A percentile compares a stretch with the other conserved stretches of the same genome.
phyloP scores from a whole-genome alignment of 2,797 vertebrate species.

The Erithacus rubecula region DNA sequence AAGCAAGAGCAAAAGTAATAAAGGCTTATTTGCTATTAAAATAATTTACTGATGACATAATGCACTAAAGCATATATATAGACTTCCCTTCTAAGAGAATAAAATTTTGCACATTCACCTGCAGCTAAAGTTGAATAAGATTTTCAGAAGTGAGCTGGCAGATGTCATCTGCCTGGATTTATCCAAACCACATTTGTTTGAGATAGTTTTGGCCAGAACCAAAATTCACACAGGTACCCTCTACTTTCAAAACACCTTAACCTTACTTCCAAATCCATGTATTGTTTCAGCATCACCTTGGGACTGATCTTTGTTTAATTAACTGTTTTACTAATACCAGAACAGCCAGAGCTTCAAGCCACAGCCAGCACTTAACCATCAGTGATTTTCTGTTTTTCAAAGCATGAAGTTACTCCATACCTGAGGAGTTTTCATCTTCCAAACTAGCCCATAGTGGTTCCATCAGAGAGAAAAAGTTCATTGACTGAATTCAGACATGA shows the following conservation, averaged over 20 bases:
- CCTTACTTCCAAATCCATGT: background rate
- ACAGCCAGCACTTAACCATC: background rate
- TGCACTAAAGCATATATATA: accelerated
- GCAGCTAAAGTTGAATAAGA: background rate
- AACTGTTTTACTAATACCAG: background rate
- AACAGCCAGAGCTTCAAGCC: background rate
- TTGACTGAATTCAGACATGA: background rate
- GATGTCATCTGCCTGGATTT: background rate
- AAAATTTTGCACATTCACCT: background rate
- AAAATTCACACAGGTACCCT: background rate
- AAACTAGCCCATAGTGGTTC: background rate
- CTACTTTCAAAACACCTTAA: background rate
- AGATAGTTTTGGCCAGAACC: background rate
- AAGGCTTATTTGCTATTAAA: slow-evolving; percentile 56
- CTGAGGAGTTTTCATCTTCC: background rate
- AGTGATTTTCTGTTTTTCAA: background rate
- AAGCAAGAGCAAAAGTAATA: slow-evolving; percentile 53
- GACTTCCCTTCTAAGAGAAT: background rate
- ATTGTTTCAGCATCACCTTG: background rate
- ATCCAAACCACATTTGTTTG: background rate
- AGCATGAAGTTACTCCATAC: background rate
- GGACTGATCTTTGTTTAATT: background rate
- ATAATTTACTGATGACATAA: slow-evolving; percentile 15
- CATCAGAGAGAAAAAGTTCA: background rate
- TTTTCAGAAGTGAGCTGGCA: background rate